phyloP scores from a whole-genome alignment of 2,113 vertebrate species.

The Nothocercus julius region DNA sequence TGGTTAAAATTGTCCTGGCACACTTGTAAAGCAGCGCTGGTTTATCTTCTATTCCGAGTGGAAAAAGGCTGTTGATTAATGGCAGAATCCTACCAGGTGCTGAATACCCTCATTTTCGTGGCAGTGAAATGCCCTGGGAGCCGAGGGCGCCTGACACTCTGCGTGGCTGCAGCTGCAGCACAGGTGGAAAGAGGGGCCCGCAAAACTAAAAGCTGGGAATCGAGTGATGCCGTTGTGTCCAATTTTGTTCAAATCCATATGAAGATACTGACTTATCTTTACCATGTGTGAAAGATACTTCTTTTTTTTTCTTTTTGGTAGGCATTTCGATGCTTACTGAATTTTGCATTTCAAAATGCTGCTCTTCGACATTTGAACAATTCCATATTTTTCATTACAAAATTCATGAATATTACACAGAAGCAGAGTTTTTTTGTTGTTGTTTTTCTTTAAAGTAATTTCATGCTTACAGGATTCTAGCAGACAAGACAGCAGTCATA shows the following conservation, averaged over 20 bases:
- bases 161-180: fast-evolving
- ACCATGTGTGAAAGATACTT: neutral
- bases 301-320: neutral
- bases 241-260: neutral
- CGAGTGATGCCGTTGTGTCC: neutral
- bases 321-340: neutral
- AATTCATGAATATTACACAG: constrained; percentile 56
- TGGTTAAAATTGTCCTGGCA: neutral
- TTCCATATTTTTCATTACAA: constrained; percentile 29
- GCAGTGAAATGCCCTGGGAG: neutral
- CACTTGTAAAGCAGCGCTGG: neutral
- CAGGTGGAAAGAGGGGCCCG: neutral
- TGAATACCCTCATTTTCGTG: neutral
- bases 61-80: neutral
- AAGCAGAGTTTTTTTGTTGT: neutral
- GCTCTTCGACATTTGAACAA: constrained; percentile 39
- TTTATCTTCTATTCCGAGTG: neutral
- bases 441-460: constrained; percentile 31
- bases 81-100: neutral
- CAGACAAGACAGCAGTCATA: neutral
- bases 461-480: constrained; percentile 32
- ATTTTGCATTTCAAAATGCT: constrained; percentile 56
- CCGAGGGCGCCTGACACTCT: neutral
- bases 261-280: neutral
- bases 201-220: neutral